phyloP scores from a whole-genome alignment of 2,113 vertebrate genomes.

The Notiomystis cincta region DNA sequence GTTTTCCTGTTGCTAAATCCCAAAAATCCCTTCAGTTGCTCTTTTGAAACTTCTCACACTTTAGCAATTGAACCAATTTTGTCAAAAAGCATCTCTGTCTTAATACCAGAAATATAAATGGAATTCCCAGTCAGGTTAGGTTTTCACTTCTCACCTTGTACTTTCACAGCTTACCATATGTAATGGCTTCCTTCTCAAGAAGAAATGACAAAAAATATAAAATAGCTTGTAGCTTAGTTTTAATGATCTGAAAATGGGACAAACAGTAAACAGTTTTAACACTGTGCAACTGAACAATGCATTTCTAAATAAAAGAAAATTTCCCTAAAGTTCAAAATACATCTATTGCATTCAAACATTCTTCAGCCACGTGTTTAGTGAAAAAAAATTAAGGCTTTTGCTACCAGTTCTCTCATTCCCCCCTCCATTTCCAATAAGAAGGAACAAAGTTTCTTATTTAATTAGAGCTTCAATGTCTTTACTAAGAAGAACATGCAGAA shows the following conservation, averaged over 20 bases:
- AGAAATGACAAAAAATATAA: background rate
- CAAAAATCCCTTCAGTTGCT: background rate
- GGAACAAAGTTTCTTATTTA: background rate
- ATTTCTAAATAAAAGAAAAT: background rate
- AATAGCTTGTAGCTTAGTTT: background rate
- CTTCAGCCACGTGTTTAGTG: background rate
- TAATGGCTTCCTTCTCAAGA: background rate
- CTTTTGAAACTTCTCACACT: background rate
- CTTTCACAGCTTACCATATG: background rate
- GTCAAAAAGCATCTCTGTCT: background rate
- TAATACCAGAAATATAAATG: background rate
- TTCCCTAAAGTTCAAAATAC: background rate
- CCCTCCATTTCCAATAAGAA: background rate
- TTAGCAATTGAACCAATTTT: background rate
- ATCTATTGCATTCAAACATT: background rate
- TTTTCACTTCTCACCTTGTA: background rate
- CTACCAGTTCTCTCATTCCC: rapidly evolving
- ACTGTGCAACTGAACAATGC: background rate
- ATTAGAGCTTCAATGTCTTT: background rate
- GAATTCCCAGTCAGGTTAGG: background rate
- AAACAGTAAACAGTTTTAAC: background rate
- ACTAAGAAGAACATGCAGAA: rapidly evolving
- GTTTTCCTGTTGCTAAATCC: background rate
- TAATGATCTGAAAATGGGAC: background rate
- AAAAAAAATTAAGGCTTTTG: background rate